A percentile compares a stretch with the other conserved stretches of the same genome.
These are phyloP conservation scores for Drosophila cardini DNA, from an alignment of 1,140 invertebrate species.

Conservation along the genomic window DNA sequence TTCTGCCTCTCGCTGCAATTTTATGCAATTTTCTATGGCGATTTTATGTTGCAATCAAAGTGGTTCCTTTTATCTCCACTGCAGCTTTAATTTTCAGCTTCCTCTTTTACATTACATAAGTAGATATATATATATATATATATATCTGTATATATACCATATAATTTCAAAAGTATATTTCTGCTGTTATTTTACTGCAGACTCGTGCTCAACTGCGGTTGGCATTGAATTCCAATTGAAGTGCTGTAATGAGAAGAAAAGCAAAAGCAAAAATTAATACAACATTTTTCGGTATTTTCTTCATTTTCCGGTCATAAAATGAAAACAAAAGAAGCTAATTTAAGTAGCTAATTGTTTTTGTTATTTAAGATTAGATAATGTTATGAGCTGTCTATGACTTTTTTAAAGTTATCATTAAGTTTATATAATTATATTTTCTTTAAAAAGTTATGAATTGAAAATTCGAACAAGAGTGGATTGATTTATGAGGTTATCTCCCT, in stretches of 20 bases:
- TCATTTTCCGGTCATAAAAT: background rate
- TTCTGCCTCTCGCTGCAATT: conserved; percentile 49
- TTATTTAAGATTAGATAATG: too few relatives aligned
- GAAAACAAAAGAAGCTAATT: background rate
- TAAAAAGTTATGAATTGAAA: background rate
- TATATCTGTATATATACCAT: background rate
- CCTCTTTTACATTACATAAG: conserved; percentile 12
- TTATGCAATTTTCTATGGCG: conserved; percentile 63
- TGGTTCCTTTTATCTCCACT: conserved; percentile 38
- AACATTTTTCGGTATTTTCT: conserved; percentile 4
- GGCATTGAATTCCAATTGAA: conserved; percentile 47
- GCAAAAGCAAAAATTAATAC: conserved; percentile 9
- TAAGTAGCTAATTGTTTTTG: too few relatives aligned
- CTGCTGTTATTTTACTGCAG: conserved; percentile 23
- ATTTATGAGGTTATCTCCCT: conserved; percentile 7
- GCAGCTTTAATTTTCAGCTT: conserved; percentile 40
- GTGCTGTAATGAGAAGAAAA: conserved; percentile 39
- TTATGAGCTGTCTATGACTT: too few relatives aligned
- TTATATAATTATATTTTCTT: background rate
- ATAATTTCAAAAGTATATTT: too few relatives aligned
- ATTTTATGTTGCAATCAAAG: conserved; percentile 54
- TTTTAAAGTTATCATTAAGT: too few relatives aligned
- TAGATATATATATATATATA: conserved; percentile 8
- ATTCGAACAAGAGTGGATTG: conserved; percentile 21
- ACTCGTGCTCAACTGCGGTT: conserved; percentile 6